Conservation (phyloP, 2,113 vertebrate species). For the Nothocercus julius region DNA sequence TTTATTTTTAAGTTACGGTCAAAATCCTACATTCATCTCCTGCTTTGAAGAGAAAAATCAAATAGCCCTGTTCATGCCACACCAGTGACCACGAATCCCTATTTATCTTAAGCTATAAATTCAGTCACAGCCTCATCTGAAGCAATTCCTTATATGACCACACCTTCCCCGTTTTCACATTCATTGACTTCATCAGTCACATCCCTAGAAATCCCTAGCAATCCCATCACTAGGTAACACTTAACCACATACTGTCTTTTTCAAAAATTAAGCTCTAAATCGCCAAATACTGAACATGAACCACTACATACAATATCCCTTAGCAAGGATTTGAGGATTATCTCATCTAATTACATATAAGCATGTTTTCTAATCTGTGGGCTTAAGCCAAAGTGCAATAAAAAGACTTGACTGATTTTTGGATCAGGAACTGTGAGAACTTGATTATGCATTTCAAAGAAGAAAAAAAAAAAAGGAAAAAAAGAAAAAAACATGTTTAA, state of each 20-base stretch:
- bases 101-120: neutral
- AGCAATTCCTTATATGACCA: neutral
- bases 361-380: conserved; percentile 49
- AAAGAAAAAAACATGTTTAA: no score
- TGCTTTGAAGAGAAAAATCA: neutral
- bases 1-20: neutral
- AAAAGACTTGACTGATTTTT: conserved; percentile 41
- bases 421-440: neutral
- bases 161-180: neutral
- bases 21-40: neutral
- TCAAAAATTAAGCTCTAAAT: conserved; percentile 48
- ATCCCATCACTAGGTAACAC: neutral
- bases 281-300: conserved; percentile 7
- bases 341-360: conserved; percentile 65
- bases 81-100: neutral
- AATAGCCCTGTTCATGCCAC: neutral
- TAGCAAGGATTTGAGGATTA: conserved; percentile 65
- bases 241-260: neutral
- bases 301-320: neutral
- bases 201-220: neutral
- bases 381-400: conserved; percentile 45
- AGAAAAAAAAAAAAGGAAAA: neutral
- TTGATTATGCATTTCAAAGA: neutral
- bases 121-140: neutral
- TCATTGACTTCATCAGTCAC: neutral